phyloP scores from a whole-genome alignment of 2,797 vertebrate genomes.

The Coluber constrictor region DNA sequence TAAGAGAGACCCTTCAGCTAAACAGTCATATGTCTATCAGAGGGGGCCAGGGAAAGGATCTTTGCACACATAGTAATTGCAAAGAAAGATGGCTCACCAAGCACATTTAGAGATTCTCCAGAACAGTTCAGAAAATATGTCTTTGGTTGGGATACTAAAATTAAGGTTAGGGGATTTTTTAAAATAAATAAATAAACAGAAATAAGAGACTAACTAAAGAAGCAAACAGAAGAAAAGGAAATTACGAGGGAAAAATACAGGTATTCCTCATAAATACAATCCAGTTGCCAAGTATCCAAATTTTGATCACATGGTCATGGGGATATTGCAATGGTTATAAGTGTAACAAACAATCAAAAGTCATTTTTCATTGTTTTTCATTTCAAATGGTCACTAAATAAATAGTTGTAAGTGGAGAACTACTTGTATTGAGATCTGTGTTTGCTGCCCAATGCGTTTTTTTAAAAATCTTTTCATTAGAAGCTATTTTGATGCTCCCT shows the following conservation, averaged over 20 bases:
- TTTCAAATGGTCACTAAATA: background rate
- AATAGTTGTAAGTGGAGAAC: background rate
- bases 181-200: background rate
- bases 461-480: background rate
- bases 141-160: slow-evolving; percentile 39
- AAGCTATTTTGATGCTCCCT: background rate
- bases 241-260: background rate
- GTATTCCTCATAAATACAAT: background rate
- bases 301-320: background rate
- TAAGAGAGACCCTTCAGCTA: slow-evolving; percentile 45
- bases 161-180: background rate
- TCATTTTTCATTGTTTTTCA: background rate
- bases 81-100: background rate
- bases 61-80: background rate
- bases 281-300: background rate
- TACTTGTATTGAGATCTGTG: background rate
- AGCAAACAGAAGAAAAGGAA: background rate
- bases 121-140: slow-evolving; percentile 22
- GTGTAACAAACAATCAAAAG: background rate
- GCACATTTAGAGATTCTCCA: background rate
- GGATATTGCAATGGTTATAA: background rate
- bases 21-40: slow-evolving; percentile 34
- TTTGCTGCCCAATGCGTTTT: background rate
- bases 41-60: background rate
- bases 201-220: background rate